These are phyloP conservation scores for Leptosomus discolor DNA, from an alignment of 2,113 vertebrate species.

Conservation along the genomic window DNA sequence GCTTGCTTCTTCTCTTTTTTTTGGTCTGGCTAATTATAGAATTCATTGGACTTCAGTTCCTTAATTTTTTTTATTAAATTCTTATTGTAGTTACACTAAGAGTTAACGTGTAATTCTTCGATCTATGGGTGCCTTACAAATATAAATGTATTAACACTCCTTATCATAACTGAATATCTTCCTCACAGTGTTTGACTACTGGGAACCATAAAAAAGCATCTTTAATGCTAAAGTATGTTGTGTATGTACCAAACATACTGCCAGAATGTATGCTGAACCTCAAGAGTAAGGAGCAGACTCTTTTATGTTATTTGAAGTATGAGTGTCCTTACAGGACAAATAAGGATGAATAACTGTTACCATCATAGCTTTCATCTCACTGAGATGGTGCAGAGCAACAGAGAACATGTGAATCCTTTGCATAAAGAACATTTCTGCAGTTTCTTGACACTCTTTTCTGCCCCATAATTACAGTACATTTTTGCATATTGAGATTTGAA, in stretches of 20 bases:
- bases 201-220: not conserved
- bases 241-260: not conserved
- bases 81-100: not conserved
- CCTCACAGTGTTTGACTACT: not conserved
- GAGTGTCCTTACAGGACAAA: not conserved
- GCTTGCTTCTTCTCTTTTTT: not conserved
- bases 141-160: not conserved
- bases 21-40: not conserved
- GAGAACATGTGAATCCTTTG: not conserved
- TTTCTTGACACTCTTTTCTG: not conserved
- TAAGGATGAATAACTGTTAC: not conserved
- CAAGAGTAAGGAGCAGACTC: not conserved
- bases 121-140: not conserved
- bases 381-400: accelerated
- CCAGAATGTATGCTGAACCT: not conserved
- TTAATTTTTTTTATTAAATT: not conserved
- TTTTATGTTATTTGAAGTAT: not conserved
- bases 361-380: not conserved
- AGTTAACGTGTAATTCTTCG: not conserved
- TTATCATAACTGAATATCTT: not conserved
- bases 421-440: not conserved
- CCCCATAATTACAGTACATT: not conserved
- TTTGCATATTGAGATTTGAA: not conserved
- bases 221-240: not conserved
- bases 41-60: not conserved